phyloP scores from a whole-genome alignment of 1,140 invertebrate species.

The Chlorops oryzae region DNA sequence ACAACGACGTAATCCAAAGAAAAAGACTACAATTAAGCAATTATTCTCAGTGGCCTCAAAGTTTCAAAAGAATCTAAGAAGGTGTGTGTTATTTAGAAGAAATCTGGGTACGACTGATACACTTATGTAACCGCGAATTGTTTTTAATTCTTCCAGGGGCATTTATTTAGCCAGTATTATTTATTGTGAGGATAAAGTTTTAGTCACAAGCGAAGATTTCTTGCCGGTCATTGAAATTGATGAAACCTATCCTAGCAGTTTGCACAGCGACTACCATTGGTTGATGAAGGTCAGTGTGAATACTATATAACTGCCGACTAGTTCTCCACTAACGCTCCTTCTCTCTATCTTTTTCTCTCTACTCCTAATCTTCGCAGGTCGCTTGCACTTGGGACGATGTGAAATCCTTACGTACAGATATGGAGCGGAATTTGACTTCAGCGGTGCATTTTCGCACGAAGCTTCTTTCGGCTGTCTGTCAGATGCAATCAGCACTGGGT shows the following conservation, averaged over 20 bases:
- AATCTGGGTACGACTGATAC: neutral
- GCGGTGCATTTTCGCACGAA: conserved; percentile 88
- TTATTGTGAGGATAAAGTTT: conserved; percentile 89
- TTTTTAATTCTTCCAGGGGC: conserved; percentile 59
- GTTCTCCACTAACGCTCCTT: neutral
- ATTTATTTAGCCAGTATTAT: conserved; percentile 87
- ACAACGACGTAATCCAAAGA: conserved; percentile 64
- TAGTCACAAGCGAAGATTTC: conserved; percentile 94
- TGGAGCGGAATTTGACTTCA: conserved; percentile 87
- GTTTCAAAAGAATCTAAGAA: conserved; percentile 87
- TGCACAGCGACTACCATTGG: conserved; percentile 94
- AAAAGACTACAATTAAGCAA: conserved; percentile 88
- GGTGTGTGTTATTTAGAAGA: conserved; percentile 53
- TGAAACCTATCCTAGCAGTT: conserved; percentile 85
- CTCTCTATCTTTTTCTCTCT: conserved; percentile 1
- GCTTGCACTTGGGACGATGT: conserved; percentile 95
- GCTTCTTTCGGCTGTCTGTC: conserved; percentile 79
- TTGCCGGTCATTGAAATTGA: conserved; percentile 94
- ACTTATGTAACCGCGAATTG: neutral
- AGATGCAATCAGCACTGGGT: conserved; percentile 87
- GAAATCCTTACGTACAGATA: conserved; percentile 78
- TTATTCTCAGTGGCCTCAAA: conserved; percentile 90
- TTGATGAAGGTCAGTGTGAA: conserved; percentile 76
- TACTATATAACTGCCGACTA: neutral
- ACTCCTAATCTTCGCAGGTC: conserved; percentile 51